Conservation (phyloP, 2,888 invertebrate genomes). For the Nemotelus pantherinus region DNA sequence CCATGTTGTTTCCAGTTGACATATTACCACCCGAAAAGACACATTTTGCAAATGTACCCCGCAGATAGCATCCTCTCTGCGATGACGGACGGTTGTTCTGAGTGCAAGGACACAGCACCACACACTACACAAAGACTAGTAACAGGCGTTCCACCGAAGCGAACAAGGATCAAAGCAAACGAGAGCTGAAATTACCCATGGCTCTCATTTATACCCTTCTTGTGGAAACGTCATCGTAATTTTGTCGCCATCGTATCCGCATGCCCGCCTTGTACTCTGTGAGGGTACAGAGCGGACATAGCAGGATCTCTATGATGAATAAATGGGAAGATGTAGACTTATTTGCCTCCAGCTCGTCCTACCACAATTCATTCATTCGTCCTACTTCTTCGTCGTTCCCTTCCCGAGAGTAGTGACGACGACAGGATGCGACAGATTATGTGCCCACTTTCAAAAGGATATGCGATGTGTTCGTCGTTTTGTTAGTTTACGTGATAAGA, state of each 20-base stretch:
- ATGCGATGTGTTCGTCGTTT: too few relatives aligned
- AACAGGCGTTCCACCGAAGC: neutral
- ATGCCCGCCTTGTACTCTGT: neutral
- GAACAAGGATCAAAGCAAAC: neutral
- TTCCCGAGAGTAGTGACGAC: neutral
- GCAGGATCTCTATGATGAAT: neutral
- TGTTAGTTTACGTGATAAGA: too few relatives aligned
- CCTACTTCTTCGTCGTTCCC: neutral
- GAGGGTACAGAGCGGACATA: neutral
- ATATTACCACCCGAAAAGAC: slow-evolving; percentile 47
- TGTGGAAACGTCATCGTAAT: neutral
- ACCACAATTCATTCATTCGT: neutral
- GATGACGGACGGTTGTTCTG: neutral
- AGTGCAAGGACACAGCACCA: neutral
- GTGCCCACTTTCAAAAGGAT: slow-evolving; percentile 5
- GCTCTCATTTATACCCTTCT: slow-evolving; percentile 10
- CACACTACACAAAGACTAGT: neutral
- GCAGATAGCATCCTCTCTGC: slow-evolving; percentile 1
- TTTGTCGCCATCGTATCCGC: neutral
- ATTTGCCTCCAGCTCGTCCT: neutral
- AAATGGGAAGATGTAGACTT: neutral
- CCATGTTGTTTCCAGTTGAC: slow-evolving; percentile 47
- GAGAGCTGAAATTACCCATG: slow-evolving; percentile 12
- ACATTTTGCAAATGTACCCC: slow-evolving; percentile 29
- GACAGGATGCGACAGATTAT: slow-evolving; percentile 13